These are phyloP conservation scores for Tetragnatha versicolor DNA, from an alignment of 1,140 invertebrate species.

Conservation along the genomic window DNA sequence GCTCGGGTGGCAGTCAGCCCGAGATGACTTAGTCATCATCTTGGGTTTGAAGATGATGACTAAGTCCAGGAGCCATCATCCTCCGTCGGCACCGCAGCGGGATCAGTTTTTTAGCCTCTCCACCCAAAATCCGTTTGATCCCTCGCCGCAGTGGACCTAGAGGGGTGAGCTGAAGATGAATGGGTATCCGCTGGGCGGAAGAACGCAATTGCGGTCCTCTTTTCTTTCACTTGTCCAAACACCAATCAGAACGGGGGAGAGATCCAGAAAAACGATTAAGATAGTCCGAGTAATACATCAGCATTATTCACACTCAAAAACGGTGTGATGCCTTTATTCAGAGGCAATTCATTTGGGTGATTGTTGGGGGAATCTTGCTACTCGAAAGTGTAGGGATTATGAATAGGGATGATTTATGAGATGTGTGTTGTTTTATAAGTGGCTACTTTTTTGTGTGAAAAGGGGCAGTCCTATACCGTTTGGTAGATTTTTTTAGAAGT, in stretches of 20 bases:
- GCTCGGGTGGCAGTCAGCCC: no score
- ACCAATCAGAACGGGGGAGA: conserved; percentile 40
- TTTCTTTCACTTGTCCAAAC: conserved; percentile 38
- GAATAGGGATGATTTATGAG: no score
- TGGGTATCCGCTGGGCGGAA: conserved; percentile 46
- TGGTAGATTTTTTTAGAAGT: no score
- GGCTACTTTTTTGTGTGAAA: no score
- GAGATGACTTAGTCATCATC: no score
- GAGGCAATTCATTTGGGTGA: background rate
- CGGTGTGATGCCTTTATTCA: background rate
- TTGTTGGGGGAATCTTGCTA: no score
- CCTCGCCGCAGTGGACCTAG: conserved; percentile 9
- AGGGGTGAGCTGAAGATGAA: conserved; percentile 40
- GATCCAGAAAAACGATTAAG: conserved; percentile 36
- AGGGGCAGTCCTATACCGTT: no score
- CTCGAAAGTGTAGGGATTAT: no score
- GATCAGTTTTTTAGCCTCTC: conserved; percentile 36
- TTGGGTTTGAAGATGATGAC: background rate
- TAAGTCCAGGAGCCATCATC: conserved; percentile 5
- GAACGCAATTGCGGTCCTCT: conserved; percentile 40
- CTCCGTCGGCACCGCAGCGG: no score
- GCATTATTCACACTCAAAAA: conserved; percentile 27
- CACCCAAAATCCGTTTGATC: conserved; percentile 47
- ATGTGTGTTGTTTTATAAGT: no score
- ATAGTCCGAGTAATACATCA: conserved; percentile 26